These are phyloP conservation scores for Stictocephala bisonia DNA, from an alignment of 2,888 invertebrate species.

Conservation along the genomic window DNA sequence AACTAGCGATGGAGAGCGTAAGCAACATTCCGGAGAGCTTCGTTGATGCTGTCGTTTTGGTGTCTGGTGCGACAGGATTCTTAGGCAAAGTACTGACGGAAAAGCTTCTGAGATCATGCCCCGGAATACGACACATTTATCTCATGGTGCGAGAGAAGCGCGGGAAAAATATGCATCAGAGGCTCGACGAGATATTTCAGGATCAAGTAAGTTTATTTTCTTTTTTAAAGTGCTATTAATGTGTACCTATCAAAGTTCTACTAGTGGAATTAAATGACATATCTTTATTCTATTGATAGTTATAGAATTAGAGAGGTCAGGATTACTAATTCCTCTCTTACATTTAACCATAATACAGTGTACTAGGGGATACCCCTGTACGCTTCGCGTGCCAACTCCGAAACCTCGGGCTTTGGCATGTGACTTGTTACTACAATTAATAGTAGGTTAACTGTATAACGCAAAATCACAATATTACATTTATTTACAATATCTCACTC, in stretches of 20 bases:
- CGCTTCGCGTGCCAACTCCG: too few relatives aligned
- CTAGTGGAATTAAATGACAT: neutral
- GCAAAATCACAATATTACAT: too few relatives aligned
- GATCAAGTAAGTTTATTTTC: constrained; percentile 56
- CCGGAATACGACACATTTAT: constrained; percentile 71
- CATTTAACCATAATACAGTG: too few relatives aligned
- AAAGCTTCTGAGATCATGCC: constrained; percentile 74
- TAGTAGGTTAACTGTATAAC: too few relatives aligned
- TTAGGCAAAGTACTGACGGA: constrained; percentile 77
- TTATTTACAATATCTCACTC: too few relatives aligned
- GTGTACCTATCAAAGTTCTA: neutral
- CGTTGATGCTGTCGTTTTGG: constrained; percentile 76
- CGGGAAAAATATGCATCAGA: constrained; percentile 67
- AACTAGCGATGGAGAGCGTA: neutral
- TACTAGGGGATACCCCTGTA: too few relatives aligned
- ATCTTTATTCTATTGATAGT: neutral
- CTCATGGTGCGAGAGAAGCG: constrained; percentile 70
- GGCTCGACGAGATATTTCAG: constrained; percentile 66
- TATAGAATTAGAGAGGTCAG: too few relatives aligned
- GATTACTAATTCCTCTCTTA: too few relatives aligned
- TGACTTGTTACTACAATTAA: too few relatives aligned
- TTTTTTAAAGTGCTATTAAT: neutral
- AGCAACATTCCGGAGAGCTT: constrained; percentile 72
- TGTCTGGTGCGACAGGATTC: constrained; percentile 86
- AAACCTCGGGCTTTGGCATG: too few relatives aligned